These are phyloP conservation scores for Nylanderia fulva DNA, from an alignment of 1,140 invertebrate species.

Conservation along the genomic window DNA sequence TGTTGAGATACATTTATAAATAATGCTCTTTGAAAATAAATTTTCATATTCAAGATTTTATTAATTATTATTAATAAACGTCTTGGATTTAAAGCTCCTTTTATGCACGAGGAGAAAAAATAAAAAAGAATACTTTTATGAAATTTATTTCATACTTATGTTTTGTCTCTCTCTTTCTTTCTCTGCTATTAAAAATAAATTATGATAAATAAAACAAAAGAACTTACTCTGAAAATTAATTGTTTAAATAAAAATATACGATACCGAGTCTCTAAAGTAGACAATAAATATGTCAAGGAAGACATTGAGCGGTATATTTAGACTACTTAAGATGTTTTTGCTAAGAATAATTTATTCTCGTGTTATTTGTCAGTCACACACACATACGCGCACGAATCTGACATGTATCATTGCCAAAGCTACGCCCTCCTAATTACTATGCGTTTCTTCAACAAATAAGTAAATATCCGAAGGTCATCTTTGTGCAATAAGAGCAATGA, in stretches of 20 bases:
- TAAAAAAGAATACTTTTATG: not conserved
- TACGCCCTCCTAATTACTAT: not conserved
- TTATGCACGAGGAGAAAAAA: not conserved
- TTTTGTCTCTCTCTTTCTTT: not conserved
- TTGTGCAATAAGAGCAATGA: constrained; percentile 48
- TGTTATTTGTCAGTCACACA: not conserved
- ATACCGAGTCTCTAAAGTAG: not conserved
- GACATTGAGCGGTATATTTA: not conserved
- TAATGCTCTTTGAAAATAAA: not conserved
- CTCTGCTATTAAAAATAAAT: not conserved
- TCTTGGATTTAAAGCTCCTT: not conserved
- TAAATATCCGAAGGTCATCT: constrained; percentile 20
- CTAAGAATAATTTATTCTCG: constrained; percentile 18
- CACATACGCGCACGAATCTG: not conserved
- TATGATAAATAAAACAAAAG: not conserved
- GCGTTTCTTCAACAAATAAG: not conserved
- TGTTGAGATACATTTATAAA: no score
- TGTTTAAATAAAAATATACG: not conserved
- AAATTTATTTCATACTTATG: not conserved
- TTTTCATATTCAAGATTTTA: not conserved
- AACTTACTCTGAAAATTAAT: not conserved
- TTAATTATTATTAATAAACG: not conserved
- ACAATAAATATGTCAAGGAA: not conserved
- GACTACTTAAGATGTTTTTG: no score
- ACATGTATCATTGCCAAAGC: not conserved